phyloP scores from a whole-genome alignment of 2,888 invertebrate genomes.

The Orthosia cruda region DNA sequence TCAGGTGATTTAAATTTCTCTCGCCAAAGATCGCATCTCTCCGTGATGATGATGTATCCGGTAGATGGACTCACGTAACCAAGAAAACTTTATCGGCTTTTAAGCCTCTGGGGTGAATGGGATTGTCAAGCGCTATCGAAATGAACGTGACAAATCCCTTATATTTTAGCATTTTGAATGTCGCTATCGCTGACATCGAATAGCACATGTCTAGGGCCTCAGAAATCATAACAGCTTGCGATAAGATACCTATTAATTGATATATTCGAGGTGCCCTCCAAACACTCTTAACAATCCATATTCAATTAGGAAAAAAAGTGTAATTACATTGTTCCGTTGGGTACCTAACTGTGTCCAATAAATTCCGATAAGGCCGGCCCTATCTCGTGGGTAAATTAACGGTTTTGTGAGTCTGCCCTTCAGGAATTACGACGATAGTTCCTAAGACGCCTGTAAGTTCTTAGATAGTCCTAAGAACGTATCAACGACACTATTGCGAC shows the following conservation, averaged over 20 bases:
- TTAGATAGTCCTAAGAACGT: neutral
- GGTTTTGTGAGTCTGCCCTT: slow-evolving; percentile 10
- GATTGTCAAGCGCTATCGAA: too few relatives aligned
- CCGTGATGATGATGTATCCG: too few relatives aligned
- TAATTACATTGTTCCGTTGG: slow-evolving; percentile 15
- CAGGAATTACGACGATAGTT: neutral
- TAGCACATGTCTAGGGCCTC: too few relatives aligned
- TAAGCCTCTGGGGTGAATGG: too few relatives aligned
- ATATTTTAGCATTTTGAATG: too few relatives aligned
- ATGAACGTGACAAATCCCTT: too few relatives aligned
- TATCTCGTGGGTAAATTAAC: slow-evolving; percentile 49
- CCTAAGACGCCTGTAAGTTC: too few relatives aligned
- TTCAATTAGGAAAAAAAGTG: neutral
- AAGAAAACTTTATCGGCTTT: too few relatives aligned
- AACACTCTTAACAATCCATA: slow-evolving; percentile 2
- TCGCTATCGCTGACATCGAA: too few relatives aligned
- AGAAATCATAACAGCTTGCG: neutral
- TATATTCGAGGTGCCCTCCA: neutral
- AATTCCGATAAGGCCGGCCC: slow-evolving; percentile 10
- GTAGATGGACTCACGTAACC: too few relatives aligned
- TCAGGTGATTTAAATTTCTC: too few relatives aligned
- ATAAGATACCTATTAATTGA: neutral
- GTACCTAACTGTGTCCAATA: slow-evolving; percentile 26
- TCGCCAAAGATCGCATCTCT: too few relatives aligned
- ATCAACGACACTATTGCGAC: neutral